These are phyloP conservation scores for Stichodactyla mertensii DNA, from an alignment of 64 coral and sea anemone species.

Conservation along the genomic window DNA sequence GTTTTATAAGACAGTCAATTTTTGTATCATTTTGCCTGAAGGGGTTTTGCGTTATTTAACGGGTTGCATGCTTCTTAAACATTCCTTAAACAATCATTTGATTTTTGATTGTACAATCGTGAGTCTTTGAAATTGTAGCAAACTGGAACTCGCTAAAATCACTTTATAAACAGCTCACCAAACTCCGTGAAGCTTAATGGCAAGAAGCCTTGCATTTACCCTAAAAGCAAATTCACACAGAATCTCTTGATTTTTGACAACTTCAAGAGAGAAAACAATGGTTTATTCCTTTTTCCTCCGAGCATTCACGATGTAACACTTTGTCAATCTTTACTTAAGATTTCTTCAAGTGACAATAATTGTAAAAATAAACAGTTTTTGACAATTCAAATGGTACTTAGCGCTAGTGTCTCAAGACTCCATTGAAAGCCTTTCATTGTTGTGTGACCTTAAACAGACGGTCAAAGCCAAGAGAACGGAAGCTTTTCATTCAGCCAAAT, in stretches of 20 bases:
- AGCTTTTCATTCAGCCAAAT: neutral
- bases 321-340: constrained; percentile 19
- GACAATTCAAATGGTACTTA: constrained; percentile 28
- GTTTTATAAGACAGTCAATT: neutral
- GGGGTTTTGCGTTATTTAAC: neutral
- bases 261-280: constrained; percentile 18
- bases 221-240: neutral
- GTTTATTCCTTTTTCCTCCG: neutral
- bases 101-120: neutral
- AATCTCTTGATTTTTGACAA: constrained; percentile 13
- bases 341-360: constrained; percentile 26
- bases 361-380: constrained; percentile 23
- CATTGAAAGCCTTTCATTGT: constrained; percentile 19
- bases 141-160: neutral
- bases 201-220: neutral
- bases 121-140: neutral
- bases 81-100: neutral
- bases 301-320: constrained; percentile 11
- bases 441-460: constrained; percentile 18
- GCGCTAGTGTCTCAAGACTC: constrained; percentile 14
- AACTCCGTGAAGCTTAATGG: neutral
- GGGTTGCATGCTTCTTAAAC: neutral
- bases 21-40: neutral
- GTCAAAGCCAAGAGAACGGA: neutral
- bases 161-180: neutral